Conservation (phyloP, 2,113 vertebrate genomes). For the Anas platyrhynchos region DNA sequence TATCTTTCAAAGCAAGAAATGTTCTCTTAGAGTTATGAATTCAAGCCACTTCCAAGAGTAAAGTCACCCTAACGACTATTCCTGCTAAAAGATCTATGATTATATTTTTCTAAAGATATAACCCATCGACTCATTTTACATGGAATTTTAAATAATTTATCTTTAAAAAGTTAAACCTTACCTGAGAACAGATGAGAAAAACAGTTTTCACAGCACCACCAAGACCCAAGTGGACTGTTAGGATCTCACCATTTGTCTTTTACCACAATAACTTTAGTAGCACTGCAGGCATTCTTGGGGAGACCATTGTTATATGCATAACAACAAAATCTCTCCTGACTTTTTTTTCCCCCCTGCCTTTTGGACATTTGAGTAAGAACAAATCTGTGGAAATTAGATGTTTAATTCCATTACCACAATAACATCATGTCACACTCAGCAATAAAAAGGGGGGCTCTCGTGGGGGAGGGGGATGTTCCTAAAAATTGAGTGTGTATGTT, state of each 20-base stretch:
- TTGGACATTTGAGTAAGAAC: background rate
- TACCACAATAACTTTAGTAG: background rate
- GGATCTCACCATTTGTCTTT: background rate
- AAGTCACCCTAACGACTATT: background rate
- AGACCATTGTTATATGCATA: background rate
- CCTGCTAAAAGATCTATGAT: background rate
- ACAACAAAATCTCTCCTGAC: background rate
- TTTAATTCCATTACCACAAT: background rate
- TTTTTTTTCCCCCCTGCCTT: background rate
- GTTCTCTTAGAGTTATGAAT: background rate
- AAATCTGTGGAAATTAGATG: background rate
- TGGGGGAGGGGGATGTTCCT: too few relatives aligned
- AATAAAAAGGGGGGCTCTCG: too few relatives aligned
- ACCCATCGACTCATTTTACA: background rate
- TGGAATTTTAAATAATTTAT: background rate
- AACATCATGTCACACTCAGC: background rate
- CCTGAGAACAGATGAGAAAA: background rate
- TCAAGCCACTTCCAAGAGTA: background rate
- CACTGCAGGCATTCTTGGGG: background rate
- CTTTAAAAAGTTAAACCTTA: background rate
- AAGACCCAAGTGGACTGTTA: background rate
- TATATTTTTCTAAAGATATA: background rate
- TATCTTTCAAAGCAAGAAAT: background rate
- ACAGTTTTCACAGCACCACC: background rate
- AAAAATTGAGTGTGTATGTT: too few relatives aligned